Percentiles rank a stretch among this genome's conserved stretches.
phyloP scores from a whole-genome alignment of 2,888 invertebrate species.

The Erynnis tages region DNA sequence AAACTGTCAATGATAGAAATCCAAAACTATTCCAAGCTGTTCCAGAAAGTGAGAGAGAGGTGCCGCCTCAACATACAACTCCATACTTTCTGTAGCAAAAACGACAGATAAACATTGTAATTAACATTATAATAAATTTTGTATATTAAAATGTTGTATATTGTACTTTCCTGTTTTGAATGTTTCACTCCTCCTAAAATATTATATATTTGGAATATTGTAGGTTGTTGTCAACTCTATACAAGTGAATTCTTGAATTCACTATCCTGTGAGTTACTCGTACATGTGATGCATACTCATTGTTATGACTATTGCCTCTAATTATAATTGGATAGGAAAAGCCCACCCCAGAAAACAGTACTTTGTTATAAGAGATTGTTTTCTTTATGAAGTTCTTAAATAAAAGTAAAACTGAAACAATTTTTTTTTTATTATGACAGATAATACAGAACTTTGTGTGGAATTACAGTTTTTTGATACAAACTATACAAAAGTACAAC shows the following conservation, averaged over 20 bases:
- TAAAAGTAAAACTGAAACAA: conserved; percentile 8
- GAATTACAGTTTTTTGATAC: neutral
- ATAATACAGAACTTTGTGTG: conserved; percentile 14
- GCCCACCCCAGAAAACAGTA: too few species aligned
- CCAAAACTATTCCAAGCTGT: conserved; percentile 97
- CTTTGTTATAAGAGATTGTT: too few species aligned
- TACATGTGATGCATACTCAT: too few species aligned
- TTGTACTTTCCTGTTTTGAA: conserved; percentile 12
- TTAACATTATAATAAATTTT: conserved; percentile 31
- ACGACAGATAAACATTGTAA: conserved; percentile 27
- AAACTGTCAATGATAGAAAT: conserved; percentile 87
- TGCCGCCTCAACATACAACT: conserved; percentile 95
- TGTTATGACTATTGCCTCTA: too few species aligned
- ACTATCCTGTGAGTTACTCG: too few species aligned
- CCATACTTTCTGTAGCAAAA: conserved; percentile 95
- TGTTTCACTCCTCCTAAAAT: neutral
- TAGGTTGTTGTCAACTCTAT: too few species aligned
- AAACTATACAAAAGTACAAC: conserved; percentile 25
- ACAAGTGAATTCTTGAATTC: too few species aligned
- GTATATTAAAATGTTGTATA: conserved; percentile 65
- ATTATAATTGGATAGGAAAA: too few species aligned
- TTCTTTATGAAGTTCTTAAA: too few species aligned
- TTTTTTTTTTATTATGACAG: conserved; percentile 10
- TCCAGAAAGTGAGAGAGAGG: conserved; percentile 95
- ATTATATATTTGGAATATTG: neutral